phyloP scores from a whole-genome alignment of 2,888 invertebrate species.

The Elegia similella region DNA sequence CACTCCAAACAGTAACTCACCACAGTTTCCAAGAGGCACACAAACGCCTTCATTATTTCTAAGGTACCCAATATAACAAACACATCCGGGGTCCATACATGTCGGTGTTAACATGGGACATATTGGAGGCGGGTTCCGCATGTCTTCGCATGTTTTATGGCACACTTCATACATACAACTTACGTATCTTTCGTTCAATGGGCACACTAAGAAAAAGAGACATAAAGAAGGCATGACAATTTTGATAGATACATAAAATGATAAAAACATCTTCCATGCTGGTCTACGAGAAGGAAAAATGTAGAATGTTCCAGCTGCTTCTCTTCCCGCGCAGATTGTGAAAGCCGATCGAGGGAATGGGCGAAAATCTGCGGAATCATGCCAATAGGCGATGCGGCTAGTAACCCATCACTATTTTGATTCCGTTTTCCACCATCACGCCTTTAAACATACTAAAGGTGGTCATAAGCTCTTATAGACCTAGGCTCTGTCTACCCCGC shows the following conservation, averaged over 20 bases:
- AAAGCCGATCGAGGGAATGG: too few species aligned
- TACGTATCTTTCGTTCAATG: not conserved
- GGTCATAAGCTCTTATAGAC: too few species aligned
- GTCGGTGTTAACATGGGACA: not conserved
- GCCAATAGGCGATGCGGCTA: too few species aligned
- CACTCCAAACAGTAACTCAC: not conserved
- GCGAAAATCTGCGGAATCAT: too few species aligned
- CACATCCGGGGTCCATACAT: not conserved
- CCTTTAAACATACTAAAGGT: too few species aligned
- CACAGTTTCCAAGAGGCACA: not conserved
- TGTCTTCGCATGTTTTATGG: slow-evolving; percentile 4
- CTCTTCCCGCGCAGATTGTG: too few species aligned
- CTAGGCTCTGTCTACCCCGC: too few species aligned
- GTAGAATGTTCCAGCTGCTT: too few species aligned
- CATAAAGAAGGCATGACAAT: not conserved
- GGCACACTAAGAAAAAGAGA: not conserved
- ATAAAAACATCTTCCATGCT: too few species aligned
- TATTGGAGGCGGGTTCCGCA: not conserved
- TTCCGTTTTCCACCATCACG: too few species aligned
- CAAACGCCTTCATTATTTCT: not conserved
- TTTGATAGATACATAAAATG: not conserved
- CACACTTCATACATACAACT: slow-evolving; percentile 2
- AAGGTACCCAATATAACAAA: not conserved
- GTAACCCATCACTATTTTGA: too few species aligned
- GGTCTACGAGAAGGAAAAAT: too few species aligned